Percentiles rank a stretch among this genome's conserved stretches.
Conservation (phyloP, 2,888 invertebrate species). For the Andrena fulva region DNA sequence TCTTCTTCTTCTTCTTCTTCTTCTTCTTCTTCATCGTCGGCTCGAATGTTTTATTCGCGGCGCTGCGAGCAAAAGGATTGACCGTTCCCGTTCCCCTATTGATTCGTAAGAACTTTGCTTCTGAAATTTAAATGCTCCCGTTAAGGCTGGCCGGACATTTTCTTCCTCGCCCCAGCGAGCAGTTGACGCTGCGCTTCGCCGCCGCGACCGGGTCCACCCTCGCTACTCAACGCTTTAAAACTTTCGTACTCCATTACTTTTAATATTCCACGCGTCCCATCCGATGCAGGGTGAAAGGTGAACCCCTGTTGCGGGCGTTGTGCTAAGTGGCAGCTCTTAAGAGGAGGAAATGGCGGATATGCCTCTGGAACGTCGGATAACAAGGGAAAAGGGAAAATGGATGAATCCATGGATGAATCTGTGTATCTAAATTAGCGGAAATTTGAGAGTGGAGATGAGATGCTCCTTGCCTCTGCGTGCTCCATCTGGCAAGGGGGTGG, state of each 20-base stretch:
- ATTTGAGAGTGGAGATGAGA: no score
- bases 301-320: not conserved
- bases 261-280: constrained; percentile 4
- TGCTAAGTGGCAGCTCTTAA: not conserved
- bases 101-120: constrained; percentile 51
- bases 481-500: no score
- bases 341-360: not conserved
- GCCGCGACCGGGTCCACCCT: not conserved
- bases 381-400: not conserved
- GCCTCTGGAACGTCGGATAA: not conserved
- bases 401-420: no score
- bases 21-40: not conserved
- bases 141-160: constrained; percentile 12
- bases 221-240: not conserved
- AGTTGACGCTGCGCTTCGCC: not conserved
- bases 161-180: not conserved
- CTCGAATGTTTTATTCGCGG: constrained; percentile 68
- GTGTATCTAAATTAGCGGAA: no score
- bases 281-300: not conserved
- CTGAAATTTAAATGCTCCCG: constrained; percentile 42
- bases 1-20: not conserved
- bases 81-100: constrained; percentile 52
- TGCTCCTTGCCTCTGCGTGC: no score
- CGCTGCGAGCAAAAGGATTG: constrained; percentile 32
- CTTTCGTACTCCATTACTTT: constrained; percentile 16